Evolutionary conservation across 2,797 vertebrate genomes (phyloP).

Genomic region (Alectoris magna): DNA sequence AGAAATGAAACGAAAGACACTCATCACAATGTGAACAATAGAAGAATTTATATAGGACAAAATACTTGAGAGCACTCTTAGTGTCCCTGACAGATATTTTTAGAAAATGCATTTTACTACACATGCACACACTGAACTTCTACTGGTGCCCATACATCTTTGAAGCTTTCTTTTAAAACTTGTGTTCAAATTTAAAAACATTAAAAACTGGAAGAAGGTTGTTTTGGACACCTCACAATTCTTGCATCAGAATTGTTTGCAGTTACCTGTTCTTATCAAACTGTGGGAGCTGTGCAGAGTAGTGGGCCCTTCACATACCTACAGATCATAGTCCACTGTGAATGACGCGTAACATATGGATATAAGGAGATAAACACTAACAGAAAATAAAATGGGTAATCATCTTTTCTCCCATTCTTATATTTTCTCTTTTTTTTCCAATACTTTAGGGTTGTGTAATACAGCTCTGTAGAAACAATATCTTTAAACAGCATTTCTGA

Average conservation of each 20-base stretch:
- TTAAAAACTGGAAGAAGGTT: background rate
- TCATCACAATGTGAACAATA: background rate
- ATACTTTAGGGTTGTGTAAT: background rate
- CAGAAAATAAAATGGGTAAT: background rate
- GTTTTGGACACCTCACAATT: background rate
- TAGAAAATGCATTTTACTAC: background rate
- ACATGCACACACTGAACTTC: background rate
- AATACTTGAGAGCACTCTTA: background rate
- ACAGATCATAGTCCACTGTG: background rate
- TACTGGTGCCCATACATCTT: background rate
- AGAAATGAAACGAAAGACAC: background rate
- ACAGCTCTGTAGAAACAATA: background rate
- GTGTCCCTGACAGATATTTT: background rate
- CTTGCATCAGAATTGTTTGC: background rate
- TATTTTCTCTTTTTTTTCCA: background rate
- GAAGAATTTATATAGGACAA: background rate
- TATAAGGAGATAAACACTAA: background rate
- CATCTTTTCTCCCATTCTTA: background rate
- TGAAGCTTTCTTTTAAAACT: background rate
- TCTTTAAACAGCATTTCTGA: background rate
- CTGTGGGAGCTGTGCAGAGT: background rate
- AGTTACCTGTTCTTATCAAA: background rate
- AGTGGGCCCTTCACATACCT: background rate
- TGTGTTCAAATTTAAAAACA: background rate
- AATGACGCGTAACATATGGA: rapidly evolving